Conservation (phyloP, 2,797 vertebrate species). For the Lycodopsis pacificus region DNA sequence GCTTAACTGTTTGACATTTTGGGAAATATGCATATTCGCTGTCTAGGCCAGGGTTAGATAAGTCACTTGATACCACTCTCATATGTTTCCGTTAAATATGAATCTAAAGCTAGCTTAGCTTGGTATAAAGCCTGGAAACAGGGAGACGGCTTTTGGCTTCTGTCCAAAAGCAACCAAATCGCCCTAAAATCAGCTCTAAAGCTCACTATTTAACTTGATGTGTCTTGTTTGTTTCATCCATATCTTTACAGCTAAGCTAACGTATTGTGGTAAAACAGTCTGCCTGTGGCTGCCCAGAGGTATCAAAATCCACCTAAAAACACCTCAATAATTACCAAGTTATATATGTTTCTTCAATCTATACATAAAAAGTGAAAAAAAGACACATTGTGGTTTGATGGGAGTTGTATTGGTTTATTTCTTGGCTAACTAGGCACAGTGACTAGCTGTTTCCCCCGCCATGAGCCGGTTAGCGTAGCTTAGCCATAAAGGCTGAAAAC, state of each 20-base stretch:
- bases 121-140: background rate
- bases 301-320: background rate
- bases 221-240: background rate
- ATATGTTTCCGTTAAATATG: background rate
- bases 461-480: background rate
- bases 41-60: background rate
- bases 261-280: background rate
- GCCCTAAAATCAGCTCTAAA: background rate
- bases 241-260: background rate
- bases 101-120: background rate
- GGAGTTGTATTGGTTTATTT: background rate
- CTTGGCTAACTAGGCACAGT: background rate
- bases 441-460: background rate
- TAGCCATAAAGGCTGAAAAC: background rate
- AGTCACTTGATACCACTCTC: background rate
- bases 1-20: slow-evolving; percentile 27
- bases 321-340: background rate
- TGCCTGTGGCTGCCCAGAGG: background rate
- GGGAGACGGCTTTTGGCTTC: background rate
- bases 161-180: background rate
- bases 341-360: background rate
- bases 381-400: background rate
- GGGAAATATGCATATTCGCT: background rate
- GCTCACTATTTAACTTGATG: background rate
- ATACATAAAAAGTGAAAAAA: background rate